Conservation (phyloP, 1,140 invertebrate genomes). For the Trinorchestia longiramus region DNA sequence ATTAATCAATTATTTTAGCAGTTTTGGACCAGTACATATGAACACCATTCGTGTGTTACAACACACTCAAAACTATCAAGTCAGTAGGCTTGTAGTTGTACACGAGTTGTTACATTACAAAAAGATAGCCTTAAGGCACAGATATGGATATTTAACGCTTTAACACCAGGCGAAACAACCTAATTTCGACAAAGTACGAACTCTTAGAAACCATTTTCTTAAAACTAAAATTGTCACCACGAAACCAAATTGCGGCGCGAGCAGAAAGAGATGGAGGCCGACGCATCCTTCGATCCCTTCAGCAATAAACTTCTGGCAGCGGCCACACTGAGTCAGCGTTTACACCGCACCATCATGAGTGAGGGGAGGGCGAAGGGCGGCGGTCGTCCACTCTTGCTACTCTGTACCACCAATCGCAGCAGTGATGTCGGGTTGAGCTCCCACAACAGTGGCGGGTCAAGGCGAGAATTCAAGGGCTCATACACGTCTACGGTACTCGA, state of each 20-base stretch:
- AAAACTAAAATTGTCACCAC: background rate
- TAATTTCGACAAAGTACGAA: background rate
- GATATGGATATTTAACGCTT: background rate
- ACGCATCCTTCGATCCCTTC: background rate
- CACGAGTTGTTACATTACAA: background rate
- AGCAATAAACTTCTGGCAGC: background rate
- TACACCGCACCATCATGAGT: conserved; percentile 27
- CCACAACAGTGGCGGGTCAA: background rate
- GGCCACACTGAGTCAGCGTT: background rate
- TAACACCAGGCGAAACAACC: background rate
- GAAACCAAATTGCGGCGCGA: background rate
- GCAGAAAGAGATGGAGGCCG: background rate
- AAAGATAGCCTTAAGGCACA: background rate
- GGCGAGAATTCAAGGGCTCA: background rate
- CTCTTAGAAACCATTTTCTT: background rate
- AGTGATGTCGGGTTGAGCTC: background rate
- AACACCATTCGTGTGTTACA: background rate
- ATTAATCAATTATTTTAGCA: background rate
- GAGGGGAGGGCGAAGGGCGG: background rate
- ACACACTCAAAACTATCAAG: background rate
- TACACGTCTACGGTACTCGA: too few relatives aligned
- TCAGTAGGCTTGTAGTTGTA: background rate
- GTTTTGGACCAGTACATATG: background rate
- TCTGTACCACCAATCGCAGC: background rate
- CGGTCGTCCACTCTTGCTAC: background rate